Conservation (phyloP, 2,888 invertebrate genomes). For the Cistogaster globosa region DNA sequence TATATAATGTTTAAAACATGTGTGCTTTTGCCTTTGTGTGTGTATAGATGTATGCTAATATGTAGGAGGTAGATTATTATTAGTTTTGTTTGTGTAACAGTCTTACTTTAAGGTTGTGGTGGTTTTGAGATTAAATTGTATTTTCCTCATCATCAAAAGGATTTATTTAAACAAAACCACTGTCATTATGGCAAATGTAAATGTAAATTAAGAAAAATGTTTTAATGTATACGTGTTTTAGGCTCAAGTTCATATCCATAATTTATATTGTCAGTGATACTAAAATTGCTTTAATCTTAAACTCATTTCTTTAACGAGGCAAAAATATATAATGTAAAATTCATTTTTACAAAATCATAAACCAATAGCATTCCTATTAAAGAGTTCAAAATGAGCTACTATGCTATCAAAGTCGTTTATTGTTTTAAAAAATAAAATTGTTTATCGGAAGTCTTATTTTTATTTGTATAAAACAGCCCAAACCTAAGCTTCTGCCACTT, state of each 20-base stretch:
- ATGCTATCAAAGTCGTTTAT: too few species aligned
- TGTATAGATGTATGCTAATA: background rate
- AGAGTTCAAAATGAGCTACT: too few species aligned
- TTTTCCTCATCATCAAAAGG: constrained; percentile 68
- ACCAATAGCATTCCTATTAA: too few species aligned
- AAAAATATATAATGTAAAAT: too few species aligned
- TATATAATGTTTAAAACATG: background rate
- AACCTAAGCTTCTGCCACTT: too few species aligned
- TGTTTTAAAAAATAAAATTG: too few species aligned
- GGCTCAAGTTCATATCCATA: constrained; percentile 11
- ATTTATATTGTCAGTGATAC: constrained; percentile 36
- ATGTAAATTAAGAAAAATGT: constrained; percentile 28
- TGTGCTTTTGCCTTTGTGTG: background rate
- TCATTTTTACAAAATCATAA: too few species aligned
- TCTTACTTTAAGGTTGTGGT: constrained; percentile 36
- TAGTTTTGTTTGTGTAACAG: constrained; percentile 25
- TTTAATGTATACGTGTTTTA: background rate
- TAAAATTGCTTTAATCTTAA: constrained; percentile 30
- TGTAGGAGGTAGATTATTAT: background rate
- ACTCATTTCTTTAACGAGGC: background rate
- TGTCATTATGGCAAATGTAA: constrained; percentile 32
- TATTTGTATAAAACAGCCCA: too few species aligned
- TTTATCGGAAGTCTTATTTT: too few species aligned
- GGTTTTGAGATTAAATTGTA: constrained; percentile 67
- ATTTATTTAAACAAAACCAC: constrained; percentile 59